A percentile compares a stretch with the other conserved stretches of the same genome.
Conservation (phyloP, 2,113 vertebrate genomes). For the Tringa solitaria region DNA sequence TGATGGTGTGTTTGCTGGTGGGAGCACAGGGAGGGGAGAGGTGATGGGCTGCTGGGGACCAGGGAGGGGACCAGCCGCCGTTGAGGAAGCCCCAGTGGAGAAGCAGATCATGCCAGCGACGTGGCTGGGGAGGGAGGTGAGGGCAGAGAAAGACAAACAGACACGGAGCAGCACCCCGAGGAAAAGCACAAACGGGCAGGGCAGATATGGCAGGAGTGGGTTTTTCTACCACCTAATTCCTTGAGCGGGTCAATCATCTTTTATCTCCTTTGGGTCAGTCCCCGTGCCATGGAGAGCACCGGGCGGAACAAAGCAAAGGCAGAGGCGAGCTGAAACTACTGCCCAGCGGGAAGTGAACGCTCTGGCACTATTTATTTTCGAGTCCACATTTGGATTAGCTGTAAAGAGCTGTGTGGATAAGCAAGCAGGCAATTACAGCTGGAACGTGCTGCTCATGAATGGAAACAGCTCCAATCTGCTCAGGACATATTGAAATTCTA, state of each 20-base stretch:
- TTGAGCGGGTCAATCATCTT: constrained; percentile 16
- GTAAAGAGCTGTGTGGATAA: constrained; percentile 51
- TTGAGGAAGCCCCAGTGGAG: neutral
- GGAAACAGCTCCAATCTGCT: constrained; percentile 42
- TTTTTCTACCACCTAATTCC: constrained; percentile 3
- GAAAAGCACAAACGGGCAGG: neutral
- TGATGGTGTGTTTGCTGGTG: neutral
- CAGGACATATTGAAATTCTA: constrained; percentile 56
- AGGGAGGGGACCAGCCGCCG: neutral
- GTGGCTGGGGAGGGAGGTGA: neutral
- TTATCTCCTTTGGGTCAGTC: constrained; percentile 29
- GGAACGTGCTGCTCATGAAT: constrained; percentile 46
- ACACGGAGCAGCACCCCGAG: neutral
- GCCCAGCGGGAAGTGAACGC: constrained; percentile 11
- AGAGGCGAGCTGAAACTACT: constrained; percentile 10
- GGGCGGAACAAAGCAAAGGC: constrained; percentile 39
- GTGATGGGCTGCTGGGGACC: neutral
- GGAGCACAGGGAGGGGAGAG: neutral
- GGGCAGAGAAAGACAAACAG: neutral
- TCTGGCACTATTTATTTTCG: constrained; percentile 38
- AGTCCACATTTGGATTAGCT: constrained; percentile 55
- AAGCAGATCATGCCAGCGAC: neutral
- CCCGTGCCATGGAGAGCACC: neutral
- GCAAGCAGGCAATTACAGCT: constrained; percentile 54
- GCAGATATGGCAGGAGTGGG: neutral